Percentiles rank a stretch among this genome's conserved stretches.
Conservation (phyloP, 2,113 vertebrate genomes). For the Prochilodus magdalenae region DNA sequence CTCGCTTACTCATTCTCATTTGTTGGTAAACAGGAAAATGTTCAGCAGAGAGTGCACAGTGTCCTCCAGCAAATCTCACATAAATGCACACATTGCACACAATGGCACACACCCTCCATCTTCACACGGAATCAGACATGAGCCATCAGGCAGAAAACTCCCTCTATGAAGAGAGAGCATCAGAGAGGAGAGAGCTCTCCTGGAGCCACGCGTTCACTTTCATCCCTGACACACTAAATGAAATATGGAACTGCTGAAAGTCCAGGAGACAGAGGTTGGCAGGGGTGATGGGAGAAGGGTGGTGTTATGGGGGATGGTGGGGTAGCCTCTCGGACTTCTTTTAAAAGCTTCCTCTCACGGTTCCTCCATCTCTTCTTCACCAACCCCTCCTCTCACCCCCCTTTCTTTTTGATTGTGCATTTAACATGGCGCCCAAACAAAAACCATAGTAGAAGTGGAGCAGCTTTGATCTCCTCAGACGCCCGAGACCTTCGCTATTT, state of each 20-base stretch:
- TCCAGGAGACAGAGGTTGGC: neutral
- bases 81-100: conserved; percentile 10
- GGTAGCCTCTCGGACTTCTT: conserved; percentile 2
- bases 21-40: neutral
- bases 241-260: conserved; percentile 52
- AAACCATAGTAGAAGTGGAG: conserved; percentile 19
- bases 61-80: conserved; percentile 24
- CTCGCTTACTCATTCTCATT: conserved; percentile 1
- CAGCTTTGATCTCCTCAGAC: conserved; percentile 48
- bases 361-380: conserved; percentile 8
- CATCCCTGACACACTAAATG: conserved; percentile 47
- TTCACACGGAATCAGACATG: conserved; percentile 39
- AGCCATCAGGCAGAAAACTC: conserved; percentile 37
- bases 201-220: conserved; percentile 43
- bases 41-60: neutral
- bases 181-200: conserved; percentile 48
- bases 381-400: neutral
- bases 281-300: too few species aligned
- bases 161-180: conserved; percentile 31
- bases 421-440: conserved; percentile 34
- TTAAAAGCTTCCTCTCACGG: conserved; percentile 33
- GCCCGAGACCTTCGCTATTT: conserved; percentile 18
- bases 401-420: conserved; percentile 14
- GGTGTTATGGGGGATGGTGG: neutral
- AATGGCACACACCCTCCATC: conserved; percentile 27